Evolutionary conservation across 1,140 invertebrate genomes (phyloP).

Genomic region (Geopemphigus sp.): DNA sequence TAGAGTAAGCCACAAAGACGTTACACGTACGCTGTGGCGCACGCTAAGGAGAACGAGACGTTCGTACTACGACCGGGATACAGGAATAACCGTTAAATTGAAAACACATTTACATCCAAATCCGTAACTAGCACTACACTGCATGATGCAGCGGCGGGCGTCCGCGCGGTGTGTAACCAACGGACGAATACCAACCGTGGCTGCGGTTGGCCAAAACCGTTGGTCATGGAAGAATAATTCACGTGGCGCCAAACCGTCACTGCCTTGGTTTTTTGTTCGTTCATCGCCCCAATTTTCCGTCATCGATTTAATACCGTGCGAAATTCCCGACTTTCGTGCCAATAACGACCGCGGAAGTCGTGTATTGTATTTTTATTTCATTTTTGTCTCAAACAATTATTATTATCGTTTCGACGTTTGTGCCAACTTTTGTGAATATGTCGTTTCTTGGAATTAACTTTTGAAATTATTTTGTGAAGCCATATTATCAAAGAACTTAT

Average conservation of each 20-base stretch:
- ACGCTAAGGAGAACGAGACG: background rate
- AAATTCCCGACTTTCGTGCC: too few relatives aligned
- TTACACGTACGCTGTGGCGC: background rate
- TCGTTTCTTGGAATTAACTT: too few relatives aligned
- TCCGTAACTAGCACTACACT: background rate
- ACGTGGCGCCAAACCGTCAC: background rate
- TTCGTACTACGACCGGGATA: background rate
- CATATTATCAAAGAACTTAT: too few relatives aligned
- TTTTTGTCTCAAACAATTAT: too few relatives aligned
- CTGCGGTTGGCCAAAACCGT: constrained; percentile 1
- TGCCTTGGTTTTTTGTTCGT: too few relatives aligned
- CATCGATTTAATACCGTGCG: too few relatives aligned
- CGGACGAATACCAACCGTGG: background rate
- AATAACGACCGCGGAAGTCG: too few relatives aligned
- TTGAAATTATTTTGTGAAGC: too few relatives aligned
- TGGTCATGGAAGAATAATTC: constrained; percentile 11
- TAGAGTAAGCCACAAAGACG: background rate
- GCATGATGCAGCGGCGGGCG: background rate
- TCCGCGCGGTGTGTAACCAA: background rate
- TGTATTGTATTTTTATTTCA: too few relatives aligned
- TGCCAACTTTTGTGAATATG: too few relatives aligned
- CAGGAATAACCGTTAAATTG: constrained; percentile 47
- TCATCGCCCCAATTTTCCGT: too few relatives aligned
- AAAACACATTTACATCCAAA: constrained; percentile 13
- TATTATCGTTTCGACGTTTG: too few relatives aligned